Evolutionary conservation across 2,113 vertebrate species (phyloP), one percentile per base, ranked within the genome.

Genomic region (Gadus macrocephalus): DNA sequence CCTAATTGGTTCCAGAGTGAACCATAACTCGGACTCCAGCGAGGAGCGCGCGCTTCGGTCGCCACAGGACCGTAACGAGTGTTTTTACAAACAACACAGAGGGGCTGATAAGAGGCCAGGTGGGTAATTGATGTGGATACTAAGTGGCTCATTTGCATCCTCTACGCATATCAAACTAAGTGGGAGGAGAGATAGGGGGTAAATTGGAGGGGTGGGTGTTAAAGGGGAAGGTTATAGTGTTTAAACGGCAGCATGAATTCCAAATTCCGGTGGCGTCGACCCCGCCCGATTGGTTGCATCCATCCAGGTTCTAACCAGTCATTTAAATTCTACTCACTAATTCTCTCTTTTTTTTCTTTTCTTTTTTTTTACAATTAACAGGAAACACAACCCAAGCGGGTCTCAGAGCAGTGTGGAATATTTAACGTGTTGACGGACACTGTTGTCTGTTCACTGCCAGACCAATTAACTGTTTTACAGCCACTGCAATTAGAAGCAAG

Each of bases 51-150:
- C 88, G 91, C 89, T 92, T 92, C 93, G 92, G 94, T 94, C 94
- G 92, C 90, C 89, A 92, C 93, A 92, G 72, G 83, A 93, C 93
- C 89, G 91, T 95, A 96, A 96, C 93, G 86, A 95, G 91, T 92
- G 90, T 94, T 17, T 94, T 85, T 94, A 92, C 93, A 94, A 95
- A 95, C 93, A 95, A 95, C 93, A 94, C 92, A 94, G 93, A 93
- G 91, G 91, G 76, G 81, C 93, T 94, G 95, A 97, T 96, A 95
- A 94, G 93, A 93, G 92, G 92, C 93, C 92, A 94, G 94, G 93
- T 94, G 93, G 93, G 93, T 95, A 97, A 97, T 96, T 96, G 96
- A 96, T 95, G 93, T 94, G 94, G 93, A 95, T 96, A 95, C 94
- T 95, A 95, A 95, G 91, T 93, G 92, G 94, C 94, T 94, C 90